Evolutionary conservation across 2,113 vertebrate species (phyloP).

Genomic region (Loxodonta africana): DNA sequence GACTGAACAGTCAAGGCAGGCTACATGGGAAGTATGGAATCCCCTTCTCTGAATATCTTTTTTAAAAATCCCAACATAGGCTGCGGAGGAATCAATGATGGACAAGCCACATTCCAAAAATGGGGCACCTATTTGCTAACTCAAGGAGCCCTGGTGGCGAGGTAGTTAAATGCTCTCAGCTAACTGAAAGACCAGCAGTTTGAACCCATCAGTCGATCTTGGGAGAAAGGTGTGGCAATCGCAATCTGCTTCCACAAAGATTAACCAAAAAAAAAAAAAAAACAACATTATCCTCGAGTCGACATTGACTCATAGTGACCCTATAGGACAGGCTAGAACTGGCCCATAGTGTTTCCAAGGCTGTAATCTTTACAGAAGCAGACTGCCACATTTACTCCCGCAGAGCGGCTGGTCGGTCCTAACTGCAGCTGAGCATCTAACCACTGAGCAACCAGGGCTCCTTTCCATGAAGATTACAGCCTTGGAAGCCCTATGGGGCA

Average conservation of each 20-base stretch:
- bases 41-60: background rate
- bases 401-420: too few relatives aligned
- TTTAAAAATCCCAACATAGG: background rate
- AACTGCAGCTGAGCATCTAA: too few relatives aligned
- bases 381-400: too few relatives aligned
- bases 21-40: too few relatives aligned
- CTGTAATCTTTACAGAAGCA: background rate
- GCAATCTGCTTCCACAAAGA: background rate
- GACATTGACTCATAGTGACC: background rate
- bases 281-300: background rate
- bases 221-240: background rate
- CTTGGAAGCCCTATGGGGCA: too few relatives aligned
- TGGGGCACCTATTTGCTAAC: background rate
- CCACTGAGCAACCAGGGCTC: too few relatives aligned
- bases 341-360: background rate
- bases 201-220: background rate
- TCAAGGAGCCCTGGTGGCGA: background rate
- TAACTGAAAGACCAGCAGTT: background rate
- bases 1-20: background rate
- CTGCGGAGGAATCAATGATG: background rate
- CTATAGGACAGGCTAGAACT: background rate
- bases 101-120: background rate
- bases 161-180: background rate
- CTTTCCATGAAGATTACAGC: too few relatives aligned
- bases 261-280: background rate